Conservation (phyloP, 2,113 vertebrate species). For the Thomomys bottae region DNA sequence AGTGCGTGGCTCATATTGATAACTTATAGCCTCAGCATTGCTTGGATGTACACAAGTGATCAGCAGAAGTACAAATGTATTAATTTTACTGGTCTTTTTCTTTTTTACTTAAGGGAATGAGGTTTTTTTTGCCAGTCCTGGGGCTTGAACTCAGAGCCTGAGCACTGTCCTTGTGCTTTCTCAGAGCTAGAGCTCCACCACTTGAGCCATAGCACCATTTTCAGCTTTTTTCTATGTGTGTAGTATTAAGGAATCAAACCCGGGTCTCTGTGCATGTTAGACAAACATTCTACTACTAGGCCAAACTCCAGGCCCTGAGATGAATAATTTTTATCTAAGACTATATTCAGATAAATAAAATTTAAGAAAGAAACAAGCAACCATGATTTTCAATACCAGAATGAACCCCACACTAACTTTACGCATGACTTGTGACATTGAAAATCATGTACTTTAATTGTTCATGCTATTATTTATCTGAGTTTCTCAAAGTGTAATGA, state of each 20-base stretch:
- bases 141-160: no score
- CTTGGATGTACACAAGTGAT: neutral
- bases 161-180: no score
- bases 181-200: no score
- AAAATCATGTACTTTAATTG: no score
- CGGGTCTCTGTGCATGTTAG: no score
- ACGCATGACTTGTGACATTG: neutral
- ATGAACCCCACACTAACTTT: neutral
- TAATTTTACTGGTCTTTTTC: conserved; percentile 19
- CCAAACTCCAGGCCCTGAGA: no score
- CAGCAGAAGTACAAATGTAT: neutral
- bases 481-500: neutral
- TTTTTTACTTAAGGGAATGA: neutral
- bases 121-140: no score
- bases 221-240: no score
- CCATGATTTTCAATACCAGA: neutral
- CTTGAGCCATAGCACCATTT: no score
- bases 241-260: no score
- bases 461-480: neutral
- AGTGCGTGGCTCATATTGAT: conserved; percentile 15
- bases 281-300: no score
- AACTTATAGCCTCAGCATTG: neutral
- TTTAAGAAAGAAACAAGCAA: neutral
- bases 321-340: neutral
- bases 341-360: neutral